Percentiles rank a stretch among this genome's conserved stretches.
These are phyloP conservation scores for Enoplosus armatus DNA, from an alignment of 2,797 vertebrate species.

Conservation along the genomic window DNA sequence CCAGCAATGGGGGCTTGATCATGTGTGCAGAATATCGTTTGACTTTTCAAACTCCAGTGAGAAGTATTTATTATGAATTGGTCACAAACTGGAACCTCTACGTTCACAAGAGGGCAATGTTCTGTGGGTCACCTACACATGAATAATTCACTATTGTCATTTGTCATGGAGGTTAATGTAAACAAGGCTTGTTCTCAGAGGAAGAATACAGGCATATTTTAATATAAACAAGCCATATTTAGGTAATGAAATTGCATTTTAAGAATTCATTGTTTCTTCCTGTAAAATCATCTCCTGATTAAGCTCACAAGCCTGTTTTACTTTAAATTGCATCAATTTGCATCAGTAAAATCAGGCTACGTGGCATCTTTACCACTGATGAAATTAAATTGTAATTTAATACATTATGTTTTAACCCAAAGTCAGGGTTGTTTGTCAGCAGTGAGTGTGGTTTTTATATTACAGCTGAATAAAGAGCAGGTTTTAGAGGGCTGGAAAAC, in stretches of 20 bases:
- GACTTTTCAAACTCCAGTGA: slow-evolving; percentile 12
- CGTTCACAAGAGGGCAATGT: background rate
- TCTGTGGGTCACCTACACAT: slow-evolving; percentile 2
- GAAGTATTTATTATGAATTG: background rate
- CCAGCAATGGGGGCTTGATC: slow-evolving; percentile 20
- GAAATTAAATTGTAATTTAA: slow-evolving; percentile 22
- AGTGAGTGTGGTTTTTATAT: slow-evolving; percentile 5
- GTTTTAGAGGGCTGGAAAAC: slow-evolving; percentile 15
- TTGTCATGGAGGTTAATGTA: slow-evolving; percentile 5
- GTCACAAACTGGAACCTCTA: background rate
- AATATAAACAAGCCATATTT: background rate
- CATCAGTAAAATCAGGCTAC: slow-evolving; percentile 35
- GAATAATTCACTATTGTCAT: slow-evolving; percentile 23
- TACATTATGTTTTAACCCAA: slow-evolving; percentile 12
- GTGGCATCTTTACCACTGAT: slow-evolving; percentile 11
- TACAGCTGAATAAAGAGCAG: slow-evolving; percentile 15
- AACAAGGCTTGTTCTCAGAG: background rate
- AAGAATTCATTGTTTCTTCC: background rate
- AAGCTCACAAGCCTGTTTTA: slow-evolving; percentile 21
- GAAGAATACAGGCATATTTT: background rate
- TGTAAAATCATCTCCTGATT: slow-evolving; percentile 22
- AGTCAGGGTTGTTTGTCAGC: slow-evolving; percentile 8
- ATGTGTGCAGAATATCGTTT: slow-evolving; percentile 1
- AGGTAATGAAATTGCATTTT: slow-evolving; percentile 11
- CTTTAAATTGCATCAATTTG: slow-evolving; percentile 36